Evolutionary conservation across 2,888 invertebrate species (phyloP).

Genomic region (Noctua comes): DNA sequence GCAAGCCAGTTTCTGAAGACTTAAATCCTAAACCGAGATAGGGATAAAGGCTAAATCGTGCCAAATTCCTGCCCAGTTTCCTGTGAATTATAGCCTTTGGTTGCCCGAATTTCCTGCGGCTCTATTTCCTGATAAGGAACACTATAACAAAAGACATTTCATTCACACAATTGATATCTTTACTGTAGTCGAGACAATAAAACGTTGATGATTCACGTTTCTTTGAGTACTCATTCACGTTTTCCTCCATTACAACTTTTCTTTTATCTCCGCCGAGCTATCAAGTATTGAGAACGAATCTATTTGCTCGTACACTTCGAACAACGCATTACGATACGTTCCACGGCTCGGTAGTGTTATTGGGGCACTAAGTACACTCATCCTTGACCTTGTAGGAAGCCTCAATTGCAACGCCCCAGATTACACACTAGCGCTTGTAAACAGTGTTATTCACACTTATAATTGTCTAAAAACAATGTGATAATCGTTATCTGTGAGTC

Average conservation of each 20-base stretch:
- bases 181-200: slow-evolving; percentile 20
- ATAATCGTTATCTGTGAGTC: slow-evolving; percentile 76
- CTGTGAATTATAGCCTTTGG: slow-evolving; percentile 34
- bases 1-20: slow-evolving; percentile 11
- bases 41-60: slow-evolving; percentile 42
- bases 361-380: slow-evolving; percentile 58
- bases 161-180: slow-evolving; percentile 36
- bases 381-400: slow-evolving; percentile 71
- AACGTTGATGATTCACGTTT: slow-evolving; percentile 31
- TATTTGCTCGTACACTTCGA: slow-evolving; percentile 40
- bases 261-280: slow-evolving; percentile 20
- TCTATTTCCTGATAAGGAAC: slow-evolving; percentile 32
- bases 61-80: slow-evolving; percentile 52
- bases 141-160: slow-evolving; percentile 32
- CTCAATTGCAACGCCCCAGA: slow-evolving; percentile 72
- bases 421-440: slow-evolving; percentile 70
- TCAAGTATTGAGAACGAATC: slow-evolving; percentile 34
- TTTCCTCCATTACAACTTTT: slow-evolving; percentile 13
- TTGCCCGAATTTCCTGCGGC: slow-evolving; percentile 41
- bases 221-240: slow-evolving; percentile 29
- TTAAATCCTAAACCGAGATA: slow-evolving; percentile 42
- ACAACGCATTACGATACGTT: slow-evolving; percentile 43
- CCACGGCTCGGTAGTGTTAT: slow-evolving; percentile 39
- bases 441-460: slow-evolving; percentile 69
- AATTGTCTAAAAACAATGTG: slow-evolving; percentile 67